phyloP scores from a whole-genome alignment of 1,140 invertebrate genomes.

The Eumeta japonica region DNA sequence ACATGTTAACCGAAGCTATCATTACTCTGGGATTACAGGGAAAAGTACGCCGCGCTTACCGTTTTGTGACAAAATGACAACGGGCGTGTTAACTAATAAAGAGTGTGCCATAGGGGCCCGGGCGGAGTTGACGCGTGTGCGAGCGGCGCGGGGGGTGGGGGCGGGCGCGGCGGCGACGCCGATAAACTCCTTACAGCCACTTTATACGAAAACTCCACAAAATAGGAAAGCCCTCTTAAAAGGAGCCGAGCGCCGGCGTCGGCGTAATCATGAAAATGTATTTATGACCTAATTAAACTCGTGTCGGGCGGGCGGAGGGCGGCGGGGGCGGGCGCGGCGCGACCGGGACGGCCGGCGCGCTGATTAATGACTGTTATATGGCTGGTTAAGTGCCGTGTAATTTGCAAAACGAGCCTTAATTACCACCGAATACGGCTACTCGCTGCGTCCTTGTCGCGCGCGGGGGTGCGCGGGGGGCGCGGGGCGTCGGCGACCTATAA shows the following conservation, averaged over 20 bases:
- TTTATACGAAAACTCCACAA: slow-evolving; percentile 14
- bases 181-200: slow-evolving; percentile 16
- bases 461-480: slow-evolving; percentile 10
- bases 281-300: slow-evolving; percentile 58
- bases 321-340: slow-evolving; percentile 22
- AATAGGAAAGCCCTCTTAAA: slow-evolving; percentile 19
- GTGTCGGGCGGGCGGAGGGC: slow-evolving; percentile 26
- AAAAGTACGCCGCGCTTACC: too few species aligned
- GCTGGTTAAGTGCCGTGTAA: slow-evolving; percentile 61
- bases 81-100: too few species aligned
- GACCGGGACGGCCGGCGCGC: slow-evolving; percentile 20
- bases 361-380: slow-evolving; percentile 61
- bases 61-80: too few species aligned
- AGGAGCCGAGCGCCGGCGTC: slow-evolving; percentile 16
- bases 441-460: slow-evolving; percentile 35
- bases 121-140: too few species aligned
- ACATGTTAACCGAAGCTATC: too few species aligned
- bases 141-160: too few species aligned
- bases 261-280: slow-evolving; percentile 51
- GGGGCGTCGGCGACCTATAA: slow-evolving; percentile 41
- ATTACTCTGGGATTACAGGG: too few species aligned
- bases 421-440: slow-evolving; percentile 52
- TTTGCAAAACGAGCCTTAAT: slow-evolving; percentile 62
- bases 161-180: too few species aligned
- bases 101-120: too few species aligned